Evolutionary conservation across 2,113 vertebrate species (phyloP), one percentile per base, ranked within the genome.

Genomic region (Stigmatopora nigra): DNA sequence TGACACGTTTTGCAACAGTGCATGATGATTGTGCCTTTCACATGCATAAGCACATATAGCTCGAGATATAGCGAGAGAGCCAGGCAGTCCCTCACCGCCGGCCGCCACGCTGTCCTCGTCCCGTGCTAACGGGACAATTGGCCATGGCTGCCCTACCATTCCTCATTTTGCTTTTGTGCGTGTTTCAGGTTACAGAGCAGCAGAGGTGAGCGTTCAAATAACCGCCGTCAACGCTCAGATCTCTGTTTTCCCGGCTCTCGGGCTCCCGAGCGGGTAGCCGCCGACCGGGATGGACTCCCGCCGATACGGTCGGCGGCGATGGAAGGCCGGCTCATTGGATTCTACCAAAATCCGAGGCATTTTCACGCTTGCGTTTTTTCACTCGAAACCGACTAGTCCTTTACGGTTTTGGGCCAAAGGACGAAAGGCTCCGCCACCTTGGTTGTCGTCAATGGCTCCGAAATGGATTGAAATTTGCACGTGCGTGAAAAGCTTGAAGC

Each of bases 141-240:
- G 69, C 64, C 45, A 91, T 92, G 90, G 85, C 79, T 64, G 67
- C 61, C n/a, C 65, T 82, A 7, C 70, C 46, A 9, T 62, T 77
- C 63, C 17, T 87, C 31, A 65, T 87, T 48, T 16, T 90, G 46
- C 65, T 89, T 14, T 69, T 82, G 36, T 89, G 85, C 84, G 87
- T 89, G 51, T 80, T 71, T 60, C 7, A 14, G 70, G 57, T 75
- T 31, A 41, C 5, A 53, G 19, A 20, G 38, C 47, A 47, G 46
- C 3, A 69, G 15, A 70, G 86, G 90, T 91, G 65, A 86, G 88
- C 59, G 19, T 5, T 2, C 10, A 63, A 61, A n/a, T 16, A 25
- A 7, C 25, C 9, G 38, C n/a, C 25, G 25, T 31, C 25, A 31
- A 31, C 3, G 2, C 2, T 31, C 3, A 31, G 25, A 31, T 31